A percentile compares a stretch with the other conserved stretches of the same genome.
Conservation (phyloP, 2,113 vertebrate species). For the Turnix velox region DNA sequence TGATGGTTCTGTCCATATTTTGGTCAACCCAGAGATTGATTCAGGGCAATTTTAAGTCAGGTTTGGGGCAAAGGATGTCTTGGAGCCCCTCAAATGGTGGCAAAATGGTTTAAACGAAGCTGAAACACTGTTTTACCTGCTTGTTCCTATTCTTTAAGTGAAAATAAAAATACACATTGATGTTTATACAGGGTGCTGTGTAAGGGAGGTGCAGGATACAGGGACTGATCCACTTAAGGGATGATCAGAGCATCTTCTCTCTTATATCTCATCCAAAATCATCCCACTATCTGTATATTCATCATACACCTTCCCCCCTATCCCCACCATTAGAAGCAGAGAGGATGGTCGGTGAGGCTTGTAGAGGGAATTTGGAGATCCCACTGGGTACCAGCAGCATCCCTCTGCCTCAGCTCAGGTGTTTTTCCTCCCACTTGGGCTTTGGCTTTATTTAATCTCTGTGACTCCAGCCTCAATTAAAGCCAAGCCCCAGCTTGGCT, state of each 20-base stretch:
- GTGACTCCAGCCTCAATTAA: neutral
- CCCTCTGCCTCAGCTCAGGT: neutral
- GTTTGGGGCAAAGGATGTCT: neutral
- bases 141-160: neutral
- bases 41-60: neutral
- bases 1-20: accelerated
- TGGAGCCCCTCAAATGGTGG: neutral
- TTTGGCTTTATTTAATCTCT: neutral
- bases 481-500: neutral
- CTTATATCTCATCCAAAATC: neutral
- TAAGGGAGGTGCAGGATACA: neutral
- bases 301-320: neutral
- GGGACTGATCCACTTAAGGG: neutral
- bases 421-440: neutral
- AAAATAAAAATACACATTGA: too few species aligned
- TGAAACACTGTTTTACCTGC: neutral
- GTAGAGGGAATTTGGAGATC: neutral
- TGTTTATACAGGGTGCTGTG: neutral
- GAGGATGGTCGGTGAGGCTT: neutral
- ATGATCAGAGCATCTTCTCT: neutral
- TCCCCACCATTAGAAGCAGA: neutral
- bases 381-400: neutral
- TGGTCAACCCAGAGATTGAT: neutral
- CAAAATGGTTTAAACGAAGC: neutral
- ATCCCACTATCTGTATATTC: neutral